phyloP scores from a whole-genome alignment of 2,797 vertebrate species.

The Momotus momota region DNA sequence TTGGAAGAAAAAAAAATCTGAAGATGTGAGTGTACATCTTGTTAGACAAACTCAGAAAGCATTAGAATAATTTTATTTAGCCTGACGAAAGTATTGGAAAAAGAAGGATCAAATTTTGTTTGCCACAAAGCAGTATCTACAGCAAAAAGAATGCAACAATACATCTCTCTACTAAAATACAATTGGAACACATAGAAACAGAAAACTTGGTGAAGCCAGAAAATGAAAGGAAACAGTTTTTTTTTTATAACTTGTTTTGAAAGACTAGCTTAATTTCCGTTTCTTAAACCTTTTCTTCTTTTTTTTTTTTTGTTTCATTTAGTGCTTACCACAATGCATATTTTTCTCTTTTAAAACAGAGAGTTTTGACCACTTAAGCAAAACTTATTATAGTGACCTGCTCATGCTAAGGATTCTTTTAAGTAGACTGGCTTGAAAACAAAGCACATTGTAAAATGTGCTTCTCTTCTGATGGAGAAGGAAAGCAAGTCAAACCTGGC shows the following conservation, averaged over 20 bases:
- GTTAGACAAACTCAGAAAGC: background rate
- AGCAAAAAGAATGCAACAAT: conserved; percentile 30
- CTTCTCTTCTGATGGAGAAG: background rate
- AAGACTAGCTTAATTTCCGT: background rate
- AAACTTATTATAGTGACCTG: background rate
- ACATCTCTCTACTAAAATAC: background rate
- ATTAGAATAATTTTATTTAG: background rate
- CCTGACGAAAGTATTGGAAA: background rate
- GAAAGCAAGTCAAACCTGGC: background rate
- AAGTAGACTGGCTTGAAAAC: background rate
- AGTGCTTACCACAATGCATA: fast-evolving
- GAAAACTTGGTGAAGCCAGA: background rate
- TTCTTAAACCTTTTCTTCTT: background rate
- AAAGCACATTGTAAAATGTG: background rate
- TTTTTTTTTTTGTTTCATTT: background rate
- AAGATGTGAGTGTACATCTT: background rate
- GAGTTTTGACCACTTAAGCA: background rate
- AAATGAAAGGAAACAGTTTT: background rate
- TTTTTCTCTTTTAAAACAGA: background rate
- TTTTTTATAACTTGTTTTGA: background rate
- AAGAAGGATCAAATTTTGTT: background rate
- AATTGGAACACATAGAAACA: conserved; percentile 3
- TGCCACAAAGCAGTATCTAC: conserved; percentile 25
- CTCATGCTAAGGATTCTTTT: background rate
- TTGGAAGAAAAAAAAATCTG: background rate